These are phyloP conservation scores for Macrotrachela quadricornifera DNA, from an alignment of 1,140 invertebrate genomes.

Conservation along the genomic window DNA sequence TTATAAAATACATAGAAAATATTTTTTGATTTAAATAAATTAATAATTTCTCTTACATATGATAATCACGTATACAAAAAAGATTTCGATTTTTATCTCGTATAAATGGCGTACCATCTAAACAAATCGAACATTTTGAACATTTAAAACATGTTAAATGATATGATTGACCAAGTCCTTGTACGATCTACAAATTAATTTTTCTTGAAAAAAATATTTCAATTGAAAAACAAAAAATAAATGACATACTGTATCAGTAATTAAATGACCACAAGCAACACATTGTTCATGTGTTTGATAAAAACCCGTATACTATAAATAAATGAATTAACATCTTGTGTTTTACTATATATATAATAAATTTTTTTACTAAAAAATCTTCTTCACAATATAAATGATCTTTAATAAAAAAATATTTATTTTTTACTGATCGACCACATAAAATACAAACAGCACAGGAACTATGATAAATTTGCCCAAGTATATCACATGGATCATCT, in stretches of 20 bases:
- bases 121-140: conserved; percentile 74
- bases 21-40: too few relatives aligned
- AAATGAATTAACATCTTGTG: too few relatives aligned
- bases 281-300: conserved; percentile 84
- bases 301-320: conserved; percentile 51
- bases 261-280: conserved; percentile 78
- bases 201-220: too few relatives aligned
- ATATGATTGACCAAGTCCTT: conserved; percentile 90
- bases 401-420: conserved; percentile 93
- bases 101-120: conserved; percentile 93
- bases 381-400: conserved; percentile 92
- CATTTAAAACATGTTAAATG: conserved; percentile 82
- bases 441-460: conserved; percentile 84
- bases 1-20: too few relatives aligned
- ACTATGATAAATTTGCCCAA: conserved; percentile 91
- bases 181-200: conserved; percentile 46
- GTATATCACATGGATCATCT: conserved; percentile 93
- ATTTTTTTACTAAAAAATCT: conserved; percentile 49
- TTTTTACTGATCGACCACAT: conserved; percentile 57
- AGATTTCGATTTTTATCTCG: conserved; percentile 92
- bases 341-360: too few relatives aligned
- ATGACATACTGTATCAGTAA: conserved; percentile 45
- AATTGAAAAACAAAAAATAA: too few relatives aligned
- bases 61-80: conserved; percentile 94
- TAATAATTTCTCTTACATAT: conserved; percentile 42